A percentile compares a stretch with the other conserved stretches of the same genome.
These are phyloP conservation scores for Polyodon spathula DNA, from an alignment of 2,113 vertebrate species.

Conservation along the genomic window DNA sequence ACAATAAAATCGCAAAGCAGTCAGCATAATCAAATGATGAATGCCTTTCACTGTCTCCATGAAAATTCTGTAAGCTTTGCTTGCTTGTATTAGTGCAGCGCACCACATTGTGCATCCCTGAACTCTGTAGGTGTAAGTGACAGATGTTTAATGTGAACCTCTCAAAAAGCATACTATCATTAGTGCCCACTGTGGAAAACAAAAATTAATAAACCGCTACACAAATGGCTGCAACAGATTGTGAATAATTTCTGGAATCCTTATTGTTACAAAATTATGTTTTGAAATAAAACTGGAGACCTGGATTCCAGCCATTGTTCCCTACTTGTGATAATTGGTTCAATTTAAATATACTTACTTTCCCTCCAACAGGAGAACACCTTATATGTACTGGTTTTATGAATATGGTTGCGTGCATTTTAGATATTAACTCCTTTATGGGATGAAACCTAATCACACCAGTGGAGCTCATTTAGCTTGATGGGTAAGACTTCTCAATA, in stretches of 20 bases:
- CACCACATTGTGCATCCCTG: conserved; percentile 46
- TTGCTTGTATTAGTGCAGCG: conserved; percentile 46
- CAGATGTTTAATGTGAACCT: conserved; percentile 53
- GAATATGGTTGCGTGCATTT: too few relatives aligned
- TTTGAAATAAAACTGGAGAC: not conserved
- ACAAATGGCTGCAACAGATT: conserved; percentile 34
- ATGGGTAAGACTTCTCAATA: too few relatives aligned
- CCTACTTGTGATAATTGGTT: not conserved
- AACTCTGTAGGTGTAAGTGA: conserved; percentile 50
- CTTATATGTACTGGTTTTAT: too few relatives aligned
- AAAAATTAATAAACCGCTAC: conserved; percentile 37
- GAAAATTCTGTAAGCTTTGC: conserved; percentile 62
- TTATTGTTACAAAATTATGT: not conserved
- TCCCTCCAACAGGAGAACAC: too few relatives aligned
- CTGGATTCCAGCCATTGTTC: not conserved
- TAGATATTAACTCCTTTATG: too few relatives aligned
- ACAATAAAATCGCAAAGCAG: conserved; percentile 54
- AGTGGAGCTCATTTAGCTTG: too few relatives aligned
- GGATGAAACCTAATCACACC: too few relatives aligned
- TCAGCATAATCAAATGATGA: conserved; percentile 64
- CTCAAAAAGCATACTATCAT: conserved; percentile 46
- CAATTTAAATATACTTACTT: too few relatives aligned
- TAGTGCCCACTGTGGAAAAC: conserved; percentile 33
- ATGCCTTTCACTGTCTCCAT: conserved; percentile 58
- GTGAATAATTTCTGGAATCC: not conserved